phyloP scores from a whole-genome alignment of 2,888 invertebrate genomes.

The Phanerotoma sp. region DNA sequence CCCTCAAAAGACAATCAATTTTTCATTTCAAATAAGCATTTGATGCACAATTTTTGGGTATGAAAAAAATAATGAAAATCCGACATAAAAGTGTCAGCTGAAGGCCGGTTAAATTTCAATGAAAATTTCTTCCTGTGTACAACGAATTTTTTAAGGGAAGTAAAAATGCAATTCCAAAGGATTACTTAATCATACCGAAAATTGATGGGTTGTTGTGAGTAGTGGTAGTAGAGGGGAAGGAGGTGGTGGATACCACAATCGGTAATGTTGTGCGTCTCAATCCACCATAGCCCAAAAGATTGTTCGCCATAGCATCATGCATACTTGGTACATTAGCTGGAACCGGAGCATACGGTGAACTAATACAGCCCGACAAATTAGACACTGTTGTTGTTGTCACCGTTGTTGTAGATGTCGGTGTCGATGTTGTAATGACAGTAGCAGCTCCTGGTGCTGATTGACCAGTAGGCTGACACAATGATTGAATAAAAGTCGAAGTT shows the following conservation, averaged over 20 bases:
- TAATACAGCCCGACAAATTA: not conserved
- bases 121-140: too few relatives aligned
- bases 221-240: not conserved
- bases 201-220: constrained; percentile 9
- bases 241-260: constrained; percentile 29
- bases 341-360: not conserved
- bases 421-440: constrained; percentile 28
- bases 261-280: constrained; percentile 34
- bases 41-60: too few relatives aligned
- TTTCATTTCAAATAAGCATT: too few relatives aligned
- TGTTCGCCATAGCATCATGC: constrained; percentile 10
- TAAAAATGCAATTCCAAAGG: constrained; percentile 15
- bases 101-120: too few relatives aligned
- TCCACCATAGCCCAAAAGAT: constrained; percentile 22
- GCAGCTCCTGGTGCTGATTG: constrained; percentile 40
- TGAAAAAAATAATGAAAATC: too few relatives aligned
- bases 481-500: constrained; percentile 45
- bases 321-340: constrained; percentile 7
- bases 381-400: constrained; percentile 21
- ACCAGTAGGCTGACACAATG: constrained; percentile 44
- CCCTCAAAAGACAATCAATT: too few relatives aligned
- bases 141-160: not conserved
- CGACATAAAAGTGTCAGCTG: too few relatives aligned
- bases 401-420: constrained; percentile 23
- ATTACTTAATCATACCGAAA: constrained; percentile 21